These are phyloP conservation scores for Hedychridium roseum DNA, from an alignment of 2,888 invertebrate genomes.

Conservation along the genomic window DNA sequence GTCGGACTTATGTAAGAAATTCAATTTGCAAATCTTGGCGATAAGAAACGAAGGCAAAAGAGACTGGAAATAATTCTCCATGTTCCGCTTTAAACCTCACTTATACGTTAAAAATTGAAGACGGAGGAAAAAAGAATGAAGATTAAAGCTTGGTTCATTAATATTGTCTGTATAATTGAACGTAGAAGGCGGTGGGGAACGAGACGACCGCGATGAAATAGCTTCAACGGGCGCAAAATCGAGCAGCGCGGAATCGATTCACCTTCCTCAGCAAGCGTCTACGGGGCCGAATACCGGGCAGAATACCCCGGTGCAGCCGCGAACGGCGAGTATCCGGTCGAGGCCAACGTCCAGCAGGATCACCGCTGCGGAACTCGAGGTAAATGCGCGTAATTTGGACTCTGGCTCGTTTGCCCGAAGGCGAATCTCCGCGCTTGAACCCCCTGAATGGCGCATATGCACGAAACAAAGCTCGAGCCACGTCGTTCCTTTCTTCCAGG, in stretches of 20 bases:
- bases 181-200: slow-evolving; percentile 71
- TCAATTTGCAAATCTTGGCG: too few relatives aligned
- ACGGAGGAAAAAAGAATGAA: too few relatives aligned
- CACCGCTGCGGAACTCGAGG: slow-evolving; percentile 88
- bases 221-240: slow-evolving; percentile 75
- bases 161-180: too few relatives aligned
- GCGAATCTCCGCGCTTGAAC: slow-evolving; percentile 44
- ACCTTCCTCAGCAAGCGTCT: slow-evolving; percentile 65
- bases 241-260: slow-evolving; percentile 83
- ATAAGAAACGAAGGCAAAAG: too few relatives aligned
- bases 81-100: too few relatives aligned
- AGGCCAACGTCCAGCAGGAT: slow-evolving; percentile 88
- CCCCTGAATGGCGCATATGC: slow-evolving; percentile 40
- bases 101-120: too few relatives aligned
- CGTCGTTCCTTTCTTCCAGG: slow-evolving; percentile 63
- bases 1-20: too few relatives aligned
- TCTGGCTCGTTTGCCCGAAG: slow-evolving; percentile 26
- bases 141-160: too few relatives aligned
- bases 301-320: slow-evolving; percentile 74
- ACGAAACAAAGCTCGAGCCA: slow-evolving; percentile 44
- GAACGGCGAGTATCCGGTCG: slow-evolving; percentile 91
- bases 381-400: slow-evolving; percentile 26
- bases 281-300: slow-evolving; percentile 66
- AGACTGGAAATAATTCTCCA: too few relatives aligned
- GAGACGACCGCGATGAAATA: slow-evolving; percentile 76